phyloP scores from a whole-genome alignment of 2,113 vertebrate genomes.

The Forbesichthys papilliferus region DNA sequence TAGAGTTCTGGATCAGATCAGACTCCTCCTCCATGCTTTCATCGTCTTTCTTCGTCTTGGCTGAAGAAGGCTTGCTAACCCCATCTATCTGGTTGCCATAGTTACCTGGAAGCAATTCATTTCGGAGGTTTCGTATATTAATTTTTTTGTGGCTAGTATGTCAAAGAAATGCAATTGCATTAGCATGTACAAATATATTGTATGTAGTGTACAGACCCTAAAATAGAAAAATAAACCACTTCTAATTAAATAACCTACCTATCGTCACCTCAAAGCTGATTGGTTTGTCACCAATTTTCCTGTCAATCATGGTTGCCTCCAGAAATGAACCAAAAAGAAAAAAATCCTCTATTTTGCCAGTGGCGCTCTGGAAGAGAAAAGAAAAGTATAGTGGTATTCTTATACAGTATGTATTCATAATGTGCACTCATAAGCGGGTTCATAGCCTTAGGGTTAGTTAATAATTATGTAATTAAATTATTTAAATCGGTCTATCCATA shows the following conservation, averaged over 20 bases:
- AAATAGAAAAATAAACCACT: no score
- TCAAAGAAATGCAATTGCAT: no score
- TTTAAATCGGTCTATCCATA: no score
- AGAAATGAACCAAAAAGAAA: constrained; percentile 95
- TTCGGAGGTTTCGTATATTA: background rate
- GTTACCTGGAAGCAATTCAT: constrained; percentile 79
- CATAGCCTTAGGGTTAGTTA: no score
- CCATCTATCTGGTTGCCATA: constrained; percentile 94
- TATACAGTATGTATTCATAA: background rate
- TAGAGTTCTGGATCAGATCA: constrained; percentile 90
- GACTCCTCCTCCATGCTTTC: constrained; percentile 87
- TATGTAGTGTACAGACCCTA: no score
- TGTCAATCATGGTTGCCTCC: constrained; percentile 96
- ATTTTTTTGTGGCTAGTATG: constrained; percentile 4
- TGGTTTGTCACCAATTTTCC: constrained; percentile 93
- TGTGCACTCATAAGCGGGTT: no score
- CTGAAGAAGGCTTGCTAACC: constrained; percentile 71
- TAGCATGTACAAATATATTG: no score
- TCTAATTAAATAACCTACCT: constrained; percentile 69
- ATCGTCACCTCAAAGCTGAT: constrained; percentile 95
- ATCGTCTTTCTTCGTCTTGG: constrained; percentile 78
- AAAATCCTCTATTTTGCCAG: constrained; percentile 94
- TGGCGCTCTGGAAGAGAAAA: constrained; percentile 79
- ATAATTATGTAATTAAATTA: no score
- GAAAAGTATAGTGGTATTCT: background rate